Evolutionary conservation across 2,113 vertebrate genomes (phyloP).

Genomic region (Oophaga pumilio): DNA sequence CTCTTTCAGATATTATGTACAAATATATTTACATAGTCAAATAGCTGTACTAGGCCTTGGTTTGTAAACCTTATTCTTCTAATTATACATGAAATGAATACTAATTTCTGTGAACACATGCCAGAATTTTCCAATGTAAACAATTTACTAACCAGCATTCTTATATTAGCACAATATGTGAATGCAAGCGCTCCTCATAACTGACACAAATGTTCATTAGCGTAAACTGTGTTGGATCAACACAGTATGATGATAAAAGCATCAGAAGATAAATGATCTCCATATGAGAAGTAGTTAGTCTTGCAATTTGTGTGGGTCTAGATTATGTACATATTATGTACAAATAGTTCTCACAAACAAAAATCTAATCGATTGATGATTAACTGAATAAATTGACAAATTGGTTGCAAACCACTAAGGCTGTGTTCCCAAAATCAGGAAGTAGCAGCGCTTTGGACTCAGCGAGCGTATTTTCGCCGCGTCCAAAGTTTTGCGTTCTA

Average conservation of each 20-base stretch:
- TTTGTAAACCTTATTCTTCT: conserved; percentile 4
- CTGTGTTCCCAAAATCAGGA: no score
- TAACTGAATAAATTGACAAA: not conserved
- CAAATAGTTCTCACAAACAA: not conserved
- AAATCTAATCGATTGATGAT: not conserved
- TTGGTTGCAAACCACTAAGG: not conserved
- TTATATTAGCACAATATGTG: conserved; percentile 47
- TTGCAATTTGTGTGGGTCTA: not conserved
- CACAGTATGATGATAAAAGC: not conserved
- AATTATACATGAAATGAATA: conserved; percentile 45
- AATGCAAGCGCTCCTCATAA: not conserved
- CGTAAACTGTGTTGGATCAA: conserved; percentile 10
- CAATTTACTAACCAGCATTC: conserved; percentile 22
- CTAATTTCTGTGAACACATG: conserved; percentile 31
- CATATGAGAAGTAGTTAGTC: not conserved
- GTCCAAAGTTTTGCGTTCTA: no score
- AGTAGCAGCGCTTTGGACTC: no score
- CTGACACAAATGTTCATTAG: conserved; percentile 1
- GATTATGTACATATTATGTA: not conserved
- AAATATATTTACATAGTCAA: conserved; percentile 36
- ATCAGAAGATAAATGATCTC: not conserved
- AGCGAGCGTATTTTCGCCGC: no score
- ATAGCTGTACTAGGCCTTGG: conserved; percentile 28
- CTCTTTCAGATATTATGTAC: conserved; percentile 33
- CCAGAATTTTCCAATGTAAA: conserved; percentile 39